Conservation (phyloP, 2,113 vertebrate genomes). For the Sinocyclocheilus grahami region DNA sequence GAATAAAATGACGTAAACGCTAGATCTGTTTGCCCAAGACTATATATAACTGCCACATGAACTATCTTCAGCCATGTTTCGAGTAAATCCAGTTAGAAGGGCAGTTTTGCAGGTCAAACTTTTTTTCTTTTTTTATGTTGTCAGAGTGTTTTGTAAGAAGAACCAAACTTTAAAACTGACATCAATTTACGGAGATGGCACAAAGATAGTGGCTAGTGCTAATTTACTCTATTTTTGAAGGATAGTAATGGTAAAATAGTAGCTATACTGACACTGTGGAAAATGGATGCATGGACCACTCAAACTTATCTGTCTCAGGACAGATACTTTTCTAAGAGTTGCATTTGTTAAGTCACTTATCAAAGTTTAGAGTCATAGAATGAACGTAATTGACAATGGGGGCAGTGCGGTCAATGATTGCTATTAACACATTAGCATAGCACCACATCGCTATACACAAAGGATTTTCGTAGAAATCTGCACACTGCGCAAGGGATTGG, state of each 20-base stretch:
- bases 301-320: background rate
- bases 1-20: background rate
- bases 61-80: background rate
- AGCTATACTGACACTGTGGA: background rate
- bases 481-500: background rate
- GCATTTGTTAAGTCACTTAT: background rate
- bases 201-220: background rate
- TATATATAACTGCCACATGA: background rate
- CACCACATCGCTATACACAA: background rate
- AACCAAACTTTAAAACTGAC: background rate
- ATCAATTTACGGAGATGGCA: background rate
- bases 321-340: background rate
- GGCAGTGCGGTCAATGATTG: background rate
- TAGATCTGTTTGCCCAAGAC: background rate
- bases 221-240: background rate
- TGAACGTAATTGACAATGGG: background rate
- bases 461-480: background rate
- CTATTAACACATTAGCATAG: conserved; percentile 3
- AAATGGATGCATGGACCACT: background rate
- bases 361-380: background rate
- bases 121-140: background rate
- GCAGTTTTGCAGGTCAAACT: background rate
- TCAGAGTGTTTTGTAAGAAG: background rate
- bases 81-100: background rate
- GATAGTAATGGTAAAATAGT: background rate